Conservation (phyloP, 1,140 invertebrate genomes). For the Bombus breviceps region DNA sequence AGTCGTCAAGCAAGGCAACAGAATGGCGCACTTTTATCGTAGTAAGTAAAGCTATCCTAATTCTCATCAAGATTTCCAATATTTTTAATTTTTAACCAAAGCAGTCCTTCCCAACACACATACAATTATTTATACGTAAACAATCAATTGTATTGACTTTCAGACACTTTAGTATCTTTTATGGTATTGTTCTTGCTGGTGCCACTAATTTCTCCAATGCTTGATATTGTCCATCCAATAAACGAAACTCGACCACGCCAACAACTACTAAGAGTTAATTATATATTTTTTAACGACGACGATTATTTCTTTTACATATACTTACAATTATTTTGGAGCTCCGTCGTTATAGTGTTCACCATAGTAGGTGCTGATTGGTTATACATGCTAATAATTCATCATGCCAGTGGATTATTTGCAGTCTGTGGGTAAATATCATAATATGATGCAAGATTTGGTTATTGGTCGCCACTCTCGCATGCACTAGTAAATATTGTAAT, state of each 20-base stretch:
- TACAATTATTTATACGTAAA: too few relatives aligned
- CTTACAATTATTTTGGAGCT: neutral
- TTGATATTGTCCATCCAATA: neutral
- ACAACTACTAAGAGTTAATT: neutral
- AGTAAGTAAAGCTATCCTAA: neutral
- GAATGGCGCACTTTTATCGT: neutral
- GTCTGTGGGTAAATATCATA: slow-evolving; percentile 6
- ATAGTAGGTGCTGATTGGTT: neutral
- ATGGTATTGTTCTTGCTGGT: neutral
- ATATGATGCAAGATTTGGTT: neutral
- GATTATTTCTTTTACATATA: neutral
- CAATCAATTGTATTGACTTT: neutral
- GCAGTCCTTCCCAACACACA: too few relatives aligned
- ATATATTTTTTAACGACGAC: neutral
- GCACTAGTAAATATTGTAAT: neutral
- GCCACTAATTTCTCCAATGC: neutral
- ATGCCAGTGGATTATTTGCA: neutral
- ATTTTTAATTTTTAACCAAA: too few relatives aligned
- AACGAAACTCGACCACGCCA: slow-evolving; percentile 8
- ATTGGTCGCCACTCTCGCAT: fast-evolving
- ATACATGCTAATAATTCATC: neutral
- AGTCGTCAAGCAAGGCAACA: neutral
- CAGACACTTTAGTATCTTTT: neutral
- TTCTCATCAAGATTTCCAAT: neutral
- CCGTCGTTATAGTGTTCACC: neutral